Percentiles rank a stretch among this genome's conserved stretches.
phyloP scores from a whole-genome alignment of 1,140 invertebrate species.

The Drosophila virilis region DNA sequence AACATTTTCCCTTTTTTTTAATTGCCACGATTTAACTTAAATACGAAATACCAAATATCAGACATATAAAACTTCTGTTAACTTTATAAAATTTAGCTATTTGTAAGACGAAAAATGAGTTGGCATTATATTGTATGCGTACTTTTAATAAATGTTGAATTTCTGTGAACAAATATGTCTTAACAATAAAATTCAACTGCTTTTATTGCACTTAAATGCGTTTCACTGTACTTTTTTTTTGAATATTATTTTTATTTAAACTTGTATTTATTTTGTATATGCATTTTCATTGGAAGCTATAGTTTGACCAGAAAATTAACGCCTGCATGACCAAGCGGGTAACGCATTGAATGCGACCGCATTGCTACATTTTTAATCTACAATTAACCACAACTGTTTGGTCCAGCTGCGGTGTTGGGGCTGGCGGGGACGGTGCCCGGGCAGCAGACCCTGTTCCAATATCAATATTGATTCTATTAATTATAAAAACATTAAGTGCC shows the following conservation, averaged over 20 bases:
- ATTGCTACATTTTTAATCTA: conserved; percentile 83
- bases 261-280: conserved; percentile 27
- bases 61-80: too few species aligned
- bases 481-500: conserved; percentile 84
- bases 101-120: too few species aligned
- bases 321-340: conserved; percentile 58
- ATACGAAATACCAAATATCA: not conserved
- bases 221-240: conserved; percentile 22
- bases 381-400: conserved; percentile 79
- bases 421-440: not conserved
- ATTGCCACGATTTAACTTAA: conserved; percentile 6
- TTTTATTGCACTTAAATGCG: not conserved
- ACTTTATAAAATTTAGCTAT: too few species aligned
- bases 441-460: conserved; percentile 40
- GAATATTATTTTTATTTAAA: conserved; percentile 9
- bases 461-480: conserved; percentile 84
- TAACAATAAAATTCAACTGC: too few species aligned
- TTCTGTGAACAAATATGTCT: too few species aligned
- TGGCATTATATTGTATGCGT: too few species aligned
- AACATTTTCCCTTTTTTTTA: not conserved
- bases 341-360: conserved; percentile 49
- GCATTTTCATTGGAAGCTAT: conserved; percentile 33
- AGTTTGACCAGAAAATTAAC: conserved; percentile 82
- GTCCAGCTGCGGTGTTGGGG: not conserved
- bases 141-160: too few species aligned